Percentiles rank a stretch among this genome's conserved stretches.
These are phyloP conservation scores for Eupsilia transversa DNA, from an alignment of 2,888 invertebrate genomes.

Conservation along the genomic window DNA sequence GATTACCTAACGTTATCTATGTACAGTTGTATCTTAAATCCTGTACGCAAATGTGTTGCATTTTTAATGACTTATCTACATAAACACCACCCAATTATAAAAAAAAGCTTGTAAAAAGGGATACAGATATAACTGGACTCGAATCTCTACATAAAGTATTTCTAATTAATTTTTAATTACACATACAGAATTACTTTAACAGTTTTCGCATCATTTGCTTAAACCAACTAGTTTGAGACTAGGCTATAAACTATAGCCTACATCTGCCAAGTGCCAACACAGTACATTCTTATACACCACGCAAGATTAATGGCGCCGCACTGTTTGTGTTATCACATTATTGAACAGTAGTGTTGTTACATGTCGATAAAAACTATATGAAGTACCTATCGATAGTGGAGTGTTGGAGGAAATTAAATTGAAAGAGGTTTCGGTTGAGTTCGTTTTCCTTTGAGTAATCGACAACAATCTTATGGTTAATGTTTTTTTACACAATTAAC, in stretches of 20 bases:
- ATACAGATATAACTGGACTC: neutral
- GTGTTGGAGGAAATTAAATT: neutral
- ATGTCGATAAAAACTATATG: conserved; percentile 25
- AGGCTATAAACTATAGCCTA: conserved; percentile 62
- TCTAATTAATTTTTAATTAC: conserved; percentile 15
- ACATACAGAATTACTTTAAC: conserved; percentile 3
- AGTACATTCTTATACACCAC: conserved; percentile 78
- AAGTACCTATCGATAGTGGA: conserved; percentile 1
- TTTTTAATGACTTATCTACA: neutral
- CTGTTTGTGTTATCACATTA: conserved; percentile 81
- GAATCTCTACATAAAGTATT: neutral
- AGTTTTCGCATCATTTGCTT: conserved; percentile 34
- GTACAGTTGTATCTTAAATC: neutral
- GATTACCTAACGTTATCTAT: neutral
- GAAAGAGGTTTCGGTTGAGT: neutral
- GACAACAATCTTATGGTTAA: neutral
- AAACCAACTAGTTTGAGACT: conserved; percentile 31
- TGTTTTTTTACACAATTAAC: neutral
- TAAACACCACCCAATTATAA: neutral
- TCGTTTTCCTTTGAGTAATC: neutral
- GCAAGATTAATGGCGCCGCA: conserved; percentile 77
- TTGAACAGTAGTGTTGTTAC: conserved; percentile 69
- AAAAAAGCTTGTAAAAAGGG: neutral
- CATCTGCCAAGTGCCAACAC: conserved; percentile 57
- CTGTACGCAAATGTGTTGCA: neutral